These are phyloP conservation scores for Pseudoips prasinana DNA, from an alignment of 2,888 invertebrate species.

Conservation along the genomic window DNA sequence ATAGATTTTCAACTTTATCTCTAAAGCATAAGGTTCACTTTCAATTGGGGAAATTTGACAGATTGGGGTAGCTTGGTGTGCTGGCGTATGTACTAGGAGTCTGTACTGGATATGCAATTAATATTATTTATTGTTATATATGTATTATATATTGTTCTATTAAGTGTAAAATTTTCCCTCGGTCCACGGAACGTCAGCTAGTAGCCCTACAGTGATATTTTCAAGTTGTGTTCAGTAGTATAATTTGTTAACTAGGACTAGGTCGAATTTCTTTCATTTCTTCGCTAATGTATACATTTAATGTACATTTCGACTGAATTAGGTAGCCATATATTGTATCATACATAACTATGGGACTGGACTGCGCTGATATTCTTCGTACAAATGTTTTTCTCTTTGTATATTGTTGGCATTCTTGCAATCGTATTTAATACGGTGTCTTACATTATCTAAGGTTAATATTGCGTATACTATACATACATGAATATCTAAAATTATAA, in stretches of 20 bases:
- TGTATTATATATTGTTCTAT: too few species aligned
- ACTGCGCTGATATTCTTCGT: conserved; percentile 67
- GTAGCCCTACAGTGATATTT: conserved; percentile 36
- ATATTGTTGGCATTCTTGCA: conserved; percentile 57
- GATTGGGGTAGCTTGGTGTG: too few species aligned
- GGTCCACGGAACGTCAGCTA: too few species aligned
- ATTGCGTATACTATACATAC: conserved; percentile 42
- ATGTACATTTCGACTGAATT: conserved; percentile 56
- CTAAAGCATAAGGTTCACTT: too few species aligned
- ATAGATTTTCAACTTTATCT: too few species aligned
- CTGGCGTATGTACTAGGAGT: too few species aligned
- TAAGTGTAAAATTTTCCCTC: too few species aligned
- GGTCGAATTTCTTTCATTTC: conserved; percentile 23
- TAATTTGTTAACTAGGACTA: conserved; percentile 31
- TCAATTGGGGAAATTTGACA: too few species aligned
- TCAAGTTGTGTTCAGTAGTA: conserved; percentile 54
- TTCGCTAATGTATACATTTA: conserved; percentile 27
- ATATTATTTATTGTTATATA: too few species aligned
- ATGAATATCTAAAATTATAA: conserved; percentile 43
- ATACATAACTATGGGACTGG: conserved; percentile 42
- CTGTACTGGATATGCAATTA: too few species aligned
- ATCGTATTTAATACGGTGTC: conserved; percentile 60
- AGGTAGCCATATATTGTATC: conserved; percentile 44
- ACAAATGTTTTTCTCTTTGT: conserved; percentile 65
- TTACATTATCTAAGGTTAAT: conserved; percentile 49